Evolutionary conservation across 2,797 vertebrate species (phyloP), one percentile per base, ranked within the genome.

Genomic region (Novumbra hubbsi): DNA sequence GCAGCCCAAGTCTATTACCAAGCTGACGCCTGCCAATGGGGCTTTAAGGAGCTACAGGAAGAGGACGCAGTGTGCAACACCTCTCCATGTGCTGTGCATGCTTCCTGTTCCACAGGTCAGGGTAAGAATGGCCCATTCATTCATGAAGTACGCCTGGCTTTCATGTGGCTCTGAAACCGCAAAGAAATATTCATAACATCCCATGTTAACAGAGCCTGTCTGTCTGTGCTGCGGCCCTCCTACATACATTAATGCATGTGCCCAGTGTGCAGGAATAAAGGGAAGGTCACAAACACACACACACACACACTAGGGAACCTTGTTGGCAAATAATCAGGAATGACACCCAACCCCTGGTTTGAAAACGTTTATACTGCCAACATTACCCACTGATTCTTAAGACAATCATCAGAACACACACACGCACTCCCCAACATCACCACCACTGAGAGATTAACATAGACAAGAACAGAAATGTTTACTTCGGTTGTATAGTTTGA

Each of bases 81-180:
- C 21, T 60, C 55, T 19, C 32, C 14, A 30, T 64, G 62, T 32
- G 28, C 27, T 70, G 34, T 41, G n/a, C 5, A n/a, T 69, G 6
- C 41, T 30, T 72, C 55, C 52, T 24, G 17, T 19, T 34, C 24
- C 16, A 34, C 48, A 24, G 19, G 63, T 17, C 62, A 64, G 5
- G 16, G 28, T 30, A 16, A 64, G 62, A 64, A 64, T 64, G 62
- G 28, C 27, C 28, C 28, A 64, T 65, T 66, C 63, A 34, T 72
- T 24, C 52, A 16, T 28, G 30, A 19, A 45, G 34, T 60, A 62
- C 32, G 34, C 57, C 49, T 52, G 60, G 68, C 30, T 52, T 49
- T 81, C 75, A 73, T 80, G 66, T n/a, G 0, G 0, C 78, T 3
- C 73, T 75, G 79, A 80, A 89, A 90, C 68, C 9, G 41, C 34